phyloP scores from a whole-genome alignment of 2,113 vertebrate species.

The Tupaia tana region DNA sequence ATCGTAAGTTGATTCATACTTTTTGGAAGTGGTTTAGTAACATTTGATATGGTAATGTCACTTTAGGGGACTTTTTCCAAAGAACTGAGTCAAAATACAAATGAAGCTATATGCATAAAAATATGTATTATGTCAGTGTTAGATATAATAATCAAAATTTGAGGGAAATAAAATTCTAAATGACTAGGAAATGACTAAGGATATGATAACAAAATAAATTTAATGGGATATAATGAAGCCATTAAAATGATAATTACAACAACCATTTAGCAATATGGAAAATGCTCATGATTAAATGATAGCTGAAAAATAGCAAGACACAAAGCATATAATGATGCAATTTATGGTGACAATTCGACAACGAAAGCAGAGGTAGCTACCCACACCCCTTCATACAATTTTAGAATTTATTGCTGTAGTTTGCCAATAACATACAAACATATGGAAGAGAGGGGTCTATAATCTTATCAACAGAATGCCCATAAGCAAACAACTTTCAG shows the following conservation, averaged over 20 bases:
- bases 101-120: conserved; percentile 15
- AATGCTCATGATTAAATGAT: conserved; percentile 43
- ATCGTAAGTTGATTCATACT: not conserved
- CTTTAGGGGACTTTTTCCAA: conserved; percentile 31
- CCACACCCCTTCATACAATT: not conserved
- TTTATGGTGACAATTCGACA: not conserved
- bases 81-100: conserved; percentile 50
- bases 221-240: conserved; percentile 7
- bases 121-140: conserved; percentile 11
- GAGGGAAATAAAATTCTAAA: conserved; percentile 44
- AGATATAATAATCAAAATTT: conserved; percentile 50
- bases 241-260: conserved; percentile 56
- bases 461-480: not conserved
- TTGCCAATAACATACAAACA: not conserved
- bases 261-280: conserved; percentile 32
- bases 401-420: not conserved
- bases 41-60: conserved; percentile 42
- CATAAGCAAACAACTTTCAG: not conserved
- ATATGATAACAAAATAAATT: conserved; percentile 38
- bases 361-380: not conserved
- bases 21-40: conserved; percentile 21
- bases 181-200: conserved; percentile 30
- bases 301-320: not conserved
- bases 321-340: not conserved
- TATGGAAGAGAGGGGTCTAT: not conserved